Evolutionary conservation across 2,113 vertebrate species (phyloP).

Genomic region (Leptosomus discolor): DNA sequence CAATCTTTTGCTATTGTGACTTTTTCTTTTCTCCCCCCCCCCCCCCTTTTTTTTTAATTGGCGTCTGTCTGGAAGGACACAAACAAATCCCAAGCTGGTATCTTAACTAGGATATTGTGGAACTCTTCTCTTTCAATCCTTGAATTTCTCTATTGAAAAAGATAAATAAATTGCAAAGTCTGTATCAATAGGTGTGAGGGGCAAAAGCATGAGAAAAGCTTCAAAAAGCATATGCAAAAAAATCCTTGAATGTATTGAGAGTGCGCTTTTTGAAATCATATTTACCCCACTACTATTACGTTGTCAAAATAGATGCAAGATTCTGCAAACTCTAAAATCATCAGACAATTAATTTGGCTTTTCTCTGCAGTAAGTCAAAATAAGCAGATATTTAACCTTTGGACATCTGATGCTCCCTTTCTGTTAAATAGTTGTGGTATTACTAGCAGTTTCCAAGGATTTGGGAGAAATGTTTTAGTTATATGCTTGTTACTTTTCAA

Average conservation of each 20-base stretch:
- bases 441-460: background rate
- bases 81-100: conserved; percentile 54
- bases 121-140: background rate
- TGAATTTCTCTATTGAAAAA: background rate
- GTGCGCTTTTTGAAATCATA: background rate
- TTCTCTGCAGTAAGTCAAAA: background rate
- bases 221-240: background rate
- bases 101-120: conserved; percentile 32
- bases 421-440: background rate
- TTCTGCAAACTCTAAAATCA: background rate
- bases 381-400: background rate
- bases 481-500: background rate
- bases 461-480: background rate
- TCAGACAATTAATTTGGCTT: background rate
- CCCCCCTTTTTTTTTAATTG: background rate
- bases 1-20: conserved; percentile 43
- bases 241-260: background rate
- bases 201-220: background rate
- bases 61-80: conserved; percentile 42
- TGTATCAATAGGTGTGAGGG: background rate
- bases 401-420: background rate
- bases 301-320: background rate
- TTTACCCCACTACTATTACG: background rate
- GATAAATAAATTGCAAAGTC: background rate
- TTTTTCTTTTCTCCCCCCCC: background rate